Evolutionary conservation across 1,140 invertebrate species (phyloP).

Genomic region (Drosophila persimilis): DNA sequence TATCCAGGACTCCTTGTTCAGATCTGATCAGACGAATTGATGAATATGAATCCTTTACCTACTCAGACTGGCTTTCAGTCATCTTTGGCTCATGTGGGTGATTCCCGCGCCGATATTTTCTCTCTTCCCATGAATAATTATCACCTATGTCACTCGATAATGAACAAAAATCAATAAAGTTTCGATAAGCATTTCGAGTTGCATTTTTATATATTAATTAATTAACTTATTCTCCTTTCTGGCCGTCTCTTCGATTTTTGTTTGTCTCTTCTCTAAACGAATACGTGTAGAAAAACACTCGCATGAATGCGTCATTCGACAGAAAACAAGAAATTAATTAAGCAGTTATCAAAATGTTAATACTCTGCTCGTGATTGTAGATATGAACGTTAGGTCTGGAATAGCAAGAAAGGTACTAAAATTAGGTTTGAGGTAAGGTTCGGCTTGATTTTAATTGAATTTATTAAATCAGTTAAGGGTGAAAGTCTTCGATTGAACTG

Average conservation of each 20-base stretch:
- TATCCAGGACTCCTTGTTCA: no score
- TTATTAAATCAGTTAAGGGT: no score
- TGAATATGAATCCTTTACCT: no score
- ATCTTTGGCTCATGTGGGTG: background rate
- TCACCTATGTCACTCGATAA: constrained; percentile 32
- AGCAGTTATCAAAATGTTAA: background rate
- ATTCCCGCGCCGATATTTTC: background rate
- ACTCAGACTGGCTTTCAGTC: no score
- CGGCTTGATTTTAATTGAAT: no score
- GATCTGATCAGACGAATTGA: no score
- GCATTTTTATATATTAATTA: constrained; percentile 52
- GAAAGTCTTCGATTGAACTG: no score
- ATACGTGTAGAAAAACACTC: constrained; percentile 5
- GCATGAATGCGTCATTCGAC: constrained; percentile 36
- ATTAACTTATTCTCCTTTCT: constrained; percentile 18
- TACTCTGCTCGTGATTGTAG: background rate
- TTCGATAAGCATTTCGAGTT: constrained; percentile 50
- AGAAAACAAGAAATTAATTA: constrained; percentile 15
- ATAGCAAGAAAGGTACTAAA: no score
- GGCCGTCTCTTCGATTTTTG: constrained; percentile 3
- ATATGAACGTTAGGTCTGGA: no score
- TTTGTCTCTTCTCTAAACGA: constrained; percentile 15
- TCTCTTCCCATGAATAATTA: constrained; percentile 12
- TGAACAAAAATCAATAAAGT: constrained; percentile 42
- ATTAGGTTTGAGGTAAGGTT: no score